Evolutionary conservation across 2,113 vertebrate genomes (phyloP), one percentile per base, ranked within the genome.

Genomic region (Tor tambroides): DNA sequence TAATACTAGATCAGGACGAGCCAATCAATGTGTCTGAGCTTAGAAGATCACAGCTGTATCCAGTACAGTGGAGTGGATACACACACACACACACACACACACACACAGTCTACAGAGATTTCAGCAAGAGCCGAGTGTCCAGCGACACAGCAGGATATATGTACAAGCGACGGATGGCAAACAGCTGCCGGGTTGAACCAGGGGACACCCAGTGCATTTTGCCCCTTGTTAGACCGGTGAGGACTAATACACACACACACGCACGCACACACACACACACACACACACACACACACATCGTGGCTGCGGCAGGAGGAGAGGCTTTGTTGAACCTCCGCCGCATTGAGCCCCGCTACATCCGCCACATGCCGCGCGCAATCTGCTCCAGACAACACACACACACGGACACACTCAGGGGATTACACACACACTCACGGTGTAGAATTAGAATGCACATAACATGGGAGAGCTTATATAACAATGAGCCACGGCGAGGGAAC

Each of bases 401-500:
- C 56, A 59, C 54, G 61, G 84, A 79, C 3, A 81, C 30, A 87
- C 49, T 67, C 54, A 30, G 26, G 83, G 87, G 86, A 88, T 92
- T 85, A 88, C 85, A 85, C 76, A 85, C 77, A 80, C 38, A 43
- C 9, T 28, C 2, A 4, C 5, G 21, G 49, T 78, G 75, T 59
- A 88, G 86, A 91, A 92, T 91, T 84, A 91, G 90, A 90, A 89
- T 59, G 72, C 87, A 83, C 46, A 38, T 86, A 76, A 85, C 89
- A 88, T 85, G 81, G 88, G 82, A 84, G 80, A 86, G 87, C 89
- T 92, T 92, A 90, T 92, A 91, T 92, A 91, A 86, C 30, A 77
- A 43, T 86, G 54, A 84, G 67, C 21, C 23, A 10, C 23, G 15
- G 88, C 6, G n/a, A 41, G 71, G 61, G 46, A 71, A 76, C 76